Percentiles rank a stretch among this genome's conserved stretches.
These are phyloP conservation scores for Urocolius indicus DNA, from an alignment of 2,113 vertebrate genomes.

Conservation along the genomic window DNA sequence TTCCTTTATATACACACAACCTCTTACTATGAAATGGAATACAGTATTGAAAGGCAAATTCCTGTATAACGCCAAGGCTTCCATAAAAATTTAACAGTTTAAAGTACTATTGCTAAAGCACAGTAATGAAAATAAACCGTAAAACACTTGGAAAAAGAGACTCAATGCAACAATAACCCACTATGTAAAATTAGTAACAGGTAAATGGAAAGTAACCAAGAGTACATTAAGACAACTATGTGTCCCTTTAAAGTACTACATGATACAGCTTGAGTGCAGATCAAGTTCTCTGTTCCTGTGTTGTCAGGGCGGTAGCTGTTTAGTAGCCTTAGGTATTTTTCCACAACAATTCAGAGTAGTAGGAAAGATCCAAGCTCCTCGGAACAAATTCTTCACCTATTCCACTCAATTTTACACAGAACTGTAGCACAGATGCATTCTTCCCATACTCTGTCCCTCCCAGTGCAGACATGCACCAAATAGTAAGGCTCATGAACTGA, in stretches of 20 bases:
- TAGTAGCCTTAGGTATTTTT: conserved; percentile 31
- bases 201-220: neutral
- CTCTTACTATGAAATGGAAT: rapidly evolving
- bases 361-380: neutral
- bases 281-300: conserved; percentile 3
- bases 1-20: neutral
- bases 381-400: conserved; percentile 6
- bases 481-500: neutral
- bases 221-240: neutral
- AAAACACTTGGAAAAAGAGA: neutral
- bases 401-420: neutral
- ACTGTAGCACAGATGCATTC: neutral
- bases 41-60: neutral
- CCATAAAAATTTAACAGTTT: neutral
- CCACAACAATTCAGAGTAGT: neutral
- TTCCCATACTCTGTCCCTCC: neutral
- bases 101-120: neutral
- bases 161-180: neutral
- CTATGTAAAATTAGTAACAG: neutral
- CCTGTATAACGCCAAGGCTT: neutral
- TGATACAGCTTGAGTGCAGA: neutral
- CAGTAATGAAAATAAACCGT: neutral
- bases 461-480: neutral
- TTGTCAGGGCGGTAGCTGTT: conserved; percentile 31
- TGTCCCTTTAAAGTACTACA: neutral